Base-by-base conservation (phyloP, 2,113 vertebrate genomes). In the Etheostoma spectabile region DNA sequence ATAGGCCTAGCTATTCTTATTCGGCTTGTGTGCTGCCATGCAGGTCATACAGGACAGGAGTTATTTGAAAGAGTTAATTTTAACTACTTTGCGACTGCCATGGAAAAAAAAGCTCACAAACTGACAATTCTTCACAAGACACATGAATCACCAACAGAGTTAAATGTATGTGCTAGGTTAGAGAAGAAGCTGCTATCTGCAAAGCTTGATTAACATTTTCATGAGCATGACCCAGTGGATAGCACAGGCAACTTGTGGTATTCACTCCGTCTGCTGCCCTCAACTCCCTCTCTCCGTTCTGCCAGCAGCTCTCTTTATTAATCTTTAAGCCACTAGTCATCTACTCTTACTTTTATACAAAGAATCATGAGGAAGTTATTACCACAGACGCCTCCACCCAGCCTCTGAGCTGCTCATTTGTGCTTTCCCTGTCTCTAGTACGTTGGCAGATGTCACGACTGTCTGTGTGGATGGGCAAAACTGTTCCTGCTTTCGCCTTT, bases 121-220 rank as follows among this genome's bases (percentile, higher is more conserved):
- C 33, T 24, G 59, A 80, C 33, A 38, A 1, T 59, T 21, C 53
- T 62, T 45, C 52, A 35, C 7, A 14, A 57, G 22, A 82, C 59
- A 22, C 62, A 76, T 57, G 46, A 49, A 64, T 35, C 75, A 82
- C 30, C 46, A 55, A 74, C 67, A 51, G 64, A 76, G 63, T 68
- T 45, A 19, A 30, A 79, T 87, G 80, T 86, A 90, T 78, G 79
- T 85, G 91, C 65, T 49, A n/a, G 48, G 74, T 22, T 30, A 77
- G 82, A 85, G 82, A 86, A 79, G 87, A 93, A 87, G 79, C 74
- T 76, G 92, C 88, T 93, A 92, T 93, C 94, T 90, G 80, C 91
- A 91, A 80, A 92, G 86, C 82, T 86, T 91, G 92, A 93, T 89
- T 95, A 84, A 93, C 95, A 95, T 89, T 93, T 94, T 94, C 77